Conservation (phyloP, 2,888 invertebrate species). For the Dryadula phaetusa region DNA sequence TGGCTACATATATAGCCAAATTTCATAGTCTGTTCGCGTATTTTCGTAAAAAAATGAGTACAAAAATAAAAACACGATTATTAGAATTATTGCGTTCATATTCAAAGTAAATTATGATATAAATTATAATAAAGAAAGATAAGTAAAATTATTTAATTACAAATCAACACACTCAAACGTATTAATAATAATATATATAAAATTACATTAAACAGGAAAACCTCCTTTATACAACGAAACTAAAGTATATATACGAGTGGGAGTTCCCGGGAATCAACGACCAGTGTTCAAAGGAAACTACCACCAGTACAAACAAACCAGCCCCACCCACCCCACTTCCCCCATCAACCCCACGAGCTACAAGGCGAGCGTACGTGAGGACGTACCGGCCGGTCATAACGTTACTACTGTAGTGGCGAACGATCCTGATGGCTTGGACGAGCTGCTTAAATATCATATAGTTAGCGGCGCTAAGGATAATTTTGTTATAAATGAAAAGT, state of each 20-base stretch:
- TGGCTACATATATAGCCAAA: too few species aligned
- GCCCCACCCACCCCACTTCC: constrained; percentile 69
- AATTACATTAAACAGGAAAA: constrained; percentile 65
- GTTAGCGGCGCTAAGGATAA: constrained; percentile 90
- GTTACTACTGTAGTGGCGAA: constrained; percentile 89
- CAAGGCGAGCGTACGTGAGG: constrained; percentile 88
- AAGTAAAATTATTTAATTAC: too few species aligned
- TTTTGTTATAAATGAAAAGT: constrained; percentile 89
- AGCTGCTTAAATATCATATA: constrained; percentile 87
- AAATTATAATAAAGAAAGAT: too few species aligned
- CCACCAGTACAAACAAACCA: constrained; percentile 81
- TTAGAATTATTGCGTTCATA: too few species aligned
- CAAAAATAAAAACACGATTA: too few species aligned
- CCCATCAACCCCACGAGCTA: constrained; percentile 88
- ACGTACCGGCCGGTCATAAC: constrained; percentile 87
- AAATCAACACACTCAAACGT: too few species aligned
- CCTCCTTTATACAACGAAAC: constrained; percentile 88
- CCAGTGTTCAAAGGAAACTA: constrained; percentile 91
- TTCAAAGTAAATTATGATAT: too few species aligned
- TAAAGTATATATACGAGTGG: constrained; percentile 88
- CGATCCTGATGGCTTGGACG: constrained; percentile 91
- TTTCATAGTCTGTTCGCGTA: too few species aligned
- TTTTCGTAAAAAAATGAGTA: too few species aligned
- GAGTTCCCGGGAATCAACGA: constrained; percentile 91
- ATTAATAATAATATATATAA: neutral